These are phyloP conservation scores for Phyllostomus hastatus DNA, from an alignment of 2,113 vertebrate species.

Conservation along the genomic window DNA sequence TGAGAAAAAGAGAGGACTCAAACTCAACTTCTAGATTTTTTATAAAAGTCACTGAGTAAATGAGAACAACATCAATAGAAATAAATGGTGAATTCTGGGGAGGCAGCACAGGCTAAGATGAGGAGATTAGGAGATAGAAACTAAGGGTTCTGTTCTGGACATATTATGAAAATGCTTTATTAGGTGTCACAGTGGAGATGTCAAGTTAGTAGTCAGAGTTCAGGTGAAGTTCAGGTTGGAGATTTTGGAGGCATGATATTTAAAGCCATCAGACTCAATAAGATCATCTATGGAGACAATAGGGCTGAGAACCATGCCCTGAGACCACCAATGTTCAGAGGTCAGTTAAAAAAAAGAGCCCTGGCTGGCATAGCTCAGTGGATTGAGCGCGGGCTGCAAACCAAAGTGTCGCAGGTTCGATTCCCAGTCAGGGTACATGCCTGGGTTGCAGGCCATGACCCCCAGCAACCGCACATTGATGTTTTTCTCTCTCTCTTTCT, in stretches of 20 bases:
- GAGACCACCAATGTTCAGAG: background rate
- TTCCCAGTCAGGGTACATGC: too few species aligned
- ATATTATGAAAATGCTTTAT: background rate
- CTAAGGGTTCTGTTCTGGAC: background rate
- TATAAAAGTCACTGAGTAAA: background rate
- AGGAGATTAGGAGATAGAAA: background rate
- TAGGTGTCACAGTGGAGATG: background rate
- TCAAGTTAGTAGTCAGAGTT: background rate
- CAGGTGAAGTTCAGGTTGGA: background rate
- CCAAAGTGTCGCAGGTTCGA: too few species aligned
- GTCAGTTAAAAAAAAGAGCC: background rate
- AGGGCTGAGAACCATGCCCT: background rate
- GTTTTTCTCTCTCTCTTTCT: too few species aligned
- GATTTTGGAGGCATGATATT: background rate
- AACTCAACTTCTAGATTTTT: background rate
- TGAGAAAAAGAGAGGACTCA: background rate
- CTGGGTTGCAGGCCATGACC: too few species aligned
- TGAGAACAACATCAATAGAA: background rate
- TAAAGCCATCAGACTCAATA: background rate
- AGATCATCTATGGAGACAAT: background rate
- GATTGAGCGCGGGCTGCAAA: too few species aligned
- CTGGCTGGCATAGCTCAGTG: too few species aligned
- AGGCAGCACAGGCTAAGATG: background rate
- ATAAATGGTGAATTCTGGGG: background rate
- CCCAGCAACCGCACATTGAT: too few species aligned